Evolutionary conservation across 1,140 invertebrate genomes (phyloP), one percentile per base, ranked within the genome.

Genomic region (Lepeophtheirus salmonis): DNA sequence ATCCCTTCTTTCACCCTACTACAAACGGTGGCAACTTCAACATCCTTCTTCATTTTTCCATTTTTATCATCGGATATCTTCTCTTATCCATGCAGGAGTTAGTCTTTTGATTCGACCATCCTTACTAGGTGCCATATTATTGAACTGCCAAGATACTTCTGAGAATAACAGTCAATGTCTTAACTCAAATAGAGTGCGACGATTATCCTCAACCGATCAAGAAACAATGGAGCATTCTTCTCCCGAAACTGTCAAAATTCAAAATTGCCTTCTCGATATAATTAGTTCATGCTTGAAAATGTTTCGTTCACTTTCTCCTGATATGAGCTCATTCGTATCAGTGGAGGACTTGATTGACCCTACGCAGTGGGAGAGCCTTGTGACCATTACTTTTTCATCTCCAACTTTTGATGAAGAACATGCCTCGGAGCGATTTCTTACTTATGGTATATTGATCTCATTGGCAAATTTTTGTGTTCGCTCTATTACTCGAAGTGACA

Each of bases 11-110:
- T 16, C 25, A 25, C 16, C 23, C 25, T 30, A 57, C 26, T 41
- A 57, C 26, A 57, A 57, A 23, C 55, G 17, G 16, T 57, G 55
- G 55, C 55, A 57, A 18, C 55, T 57, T 30, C 25, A 26, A 17
- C 55, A 57, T 23, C 21, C 55, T 17, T 25, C 22, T 2, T 26
- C 22, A 2, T 25, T 57, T 30, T 6, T 25, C 2, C 55, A 57
- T 4, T 57, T 57, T 20, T 57, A 57, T 23, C 13, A 41, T 17
- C 17, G 26, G n/a, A 17, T 57, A 17, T 57, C 16, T 25, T 57
- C 55, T 4, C 26, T 57, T 21, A 17, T 57, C 2, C 30, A 57
- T 41, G 26, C 55, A 17, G 17, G 55, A 6, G 26, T 22, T 22
- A 20, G 52, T 18, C 55, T 57, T 14, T 20, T 57, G 24, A 57